Percentiles rank a stretch among this genome's conserved stretches.
Conservation (phyloP, 1,140 invertebrate species). For the Stegodyphus mimosarum region DNA sequence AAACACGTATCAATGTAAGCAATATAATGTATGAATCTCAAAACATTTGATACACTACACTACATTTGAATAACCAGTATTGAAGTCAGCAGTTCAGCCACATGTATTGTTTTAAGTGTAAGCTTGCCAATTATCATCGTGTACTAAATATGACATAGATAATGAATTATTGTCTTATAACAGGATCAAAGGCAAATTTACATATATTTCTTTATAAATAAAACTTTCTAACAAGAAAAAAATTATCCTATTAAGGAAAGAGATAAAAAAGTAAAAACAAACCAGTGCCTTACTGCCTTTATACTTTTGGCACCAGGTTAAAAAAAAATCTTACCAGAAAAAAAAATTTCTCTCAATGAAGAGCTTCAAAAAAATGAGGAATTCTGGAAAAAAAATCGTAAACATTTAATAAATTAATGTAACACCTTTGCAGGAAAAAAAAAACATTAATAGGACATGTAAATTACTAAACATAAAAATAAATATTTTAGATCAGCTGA, state of each 20-base stretch:
- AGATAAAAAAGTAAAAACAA: constrained; percentile 36
- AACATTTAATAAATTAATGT: constrained; percentile 53
- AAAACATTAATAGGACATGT: constrained; percentile 20
- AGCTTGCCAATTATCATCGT: no score
- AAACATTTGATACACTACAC: no score
- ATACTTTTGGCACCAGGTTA: constrained; percentile 27
- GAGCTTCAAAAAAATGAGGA: constrained; percentile 61
- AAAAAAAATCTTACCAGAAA: constrained; percentile 59
- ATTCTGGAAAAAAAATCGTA: constrained; percentile 60
- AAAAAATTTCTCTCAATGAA: constrained; percentile 59
- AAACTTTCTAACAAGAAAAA: background rate
- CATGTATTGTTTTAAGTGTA: no score
- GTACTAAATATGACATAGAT: no score
- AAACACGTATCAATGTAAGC: no score
- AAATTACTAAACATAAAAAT: background rate
- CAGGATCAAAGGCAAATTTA: background rate
- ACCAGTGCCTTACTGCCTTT: constrained; percentile 38
- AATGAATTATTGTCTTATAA: no score
- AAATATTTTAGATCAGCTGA: no score
- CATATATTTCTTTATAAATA: background rate
- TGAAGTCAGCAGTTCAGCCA: no score
- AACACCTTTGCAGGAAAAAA: constrained; percentile 26
- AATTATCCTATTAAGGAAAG: constrained; percentile 29
- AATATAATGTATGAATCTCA: no score
- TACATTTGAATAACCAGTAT: no score